Evolutionary conservation across 2,797 vertebrate species (phyloP), one percentile per base, ranked within the genome.

Genomic region (Crocodylus rhombifer): DNA sequence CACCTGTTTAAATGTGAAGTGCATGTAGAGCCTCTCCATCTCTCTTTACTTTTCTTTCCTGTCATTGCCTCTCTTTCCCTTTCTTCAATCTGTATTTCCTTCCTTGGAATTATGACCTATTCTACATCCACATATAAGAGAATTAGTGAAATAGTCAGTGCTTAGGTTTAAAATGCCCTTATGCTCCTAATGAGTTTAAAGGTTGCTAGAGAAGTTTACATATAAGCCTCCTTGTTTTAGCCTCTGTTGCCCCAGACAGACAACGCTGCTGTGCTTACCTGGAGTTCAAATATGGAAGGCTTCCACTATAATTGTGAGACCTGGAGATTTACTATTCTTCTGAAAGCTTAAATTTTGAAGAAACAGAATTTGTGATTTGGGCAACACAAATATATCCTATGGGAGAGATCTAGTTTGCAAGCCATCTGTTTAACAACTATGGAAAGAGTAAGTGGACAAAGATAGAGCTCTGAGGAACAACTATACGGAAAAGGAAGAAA

Each of bases 11-110:
- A 51, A 51, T 51, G 42, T 51, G 42, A 51, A 51, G 10, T 51
- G 2, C 42, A 51, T 51, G 42, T 51, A 51, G 42, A 86, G 92
- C 28, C 1, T 21, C 21, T 7, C 36, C 36, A 10, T 5, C 62
- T 4, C 14, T 6, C 1, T 30, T 20, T 28, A 5, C 69, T 55
- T 36, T 20, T 1, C 1, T 11, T 4, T 23, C 11, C 3, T 6
- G 5, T 2, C 11, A 65, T 79, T 80, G n/a, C 86, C 18, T 87
- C 3, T 3, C 61, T 88, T 79, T 2, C 1, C 1, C 73, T 62
- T 87, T 83, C 42, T 77, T 15, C 86, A 84, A 26, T 13, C 16
- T 79, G 25, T 2, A 3, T 57, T 14, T 64, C 51, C 81, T 91
- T 87, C 67, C 65, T 51, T 92, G 42, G 15, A 83, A 65, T 14